Evolutionary conservation across 35 echinoderm and acorn worm genomes (phyloP).

Genomic region (Lytechinus variegatus): DNA sequence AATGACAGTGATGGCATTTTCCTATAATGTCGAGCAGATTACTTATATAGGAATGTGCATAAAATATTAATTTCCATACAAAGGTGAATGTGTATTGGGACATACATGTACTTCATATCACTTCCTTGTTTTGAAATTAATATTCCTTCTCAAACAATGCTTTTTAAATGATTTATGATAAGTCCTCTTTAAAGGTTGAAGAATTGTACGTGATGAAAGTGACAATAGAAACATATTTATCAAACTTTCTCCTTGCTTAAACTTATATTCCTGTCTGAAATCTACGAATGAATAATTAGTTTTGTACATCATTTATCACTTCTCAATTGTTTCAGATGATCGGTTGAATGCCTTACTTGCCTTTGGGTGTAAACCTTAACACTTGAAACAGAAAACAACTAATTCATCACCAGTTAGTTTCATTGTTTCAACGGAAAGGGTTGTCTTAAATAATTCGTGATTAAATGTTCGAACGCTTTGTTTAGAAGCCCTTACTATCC

Average conservation of each 20-base stretch:
- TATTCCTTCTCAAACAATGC: neutral
- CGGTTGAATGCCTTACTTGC: neutral
- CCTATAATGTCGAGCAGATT: no score
- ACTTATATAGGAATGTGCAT: no score
- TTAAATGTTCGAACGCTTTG: neutral
- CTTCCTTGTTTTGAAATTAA: neutral
- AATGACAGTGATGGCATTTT: no score
- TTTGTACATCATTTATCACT: slow-evolving; percentile 1
- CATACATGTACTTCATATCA: neutral
- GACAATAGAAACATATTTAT: neutral
- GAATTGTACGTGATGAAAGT: neutral
- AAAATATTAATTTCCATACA: neutral
- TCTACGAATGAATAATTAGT: neutral
- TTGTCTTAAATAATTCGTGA: neutral
- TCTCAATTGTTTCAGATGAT: neutral
- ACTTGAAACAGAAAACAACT: neutral
- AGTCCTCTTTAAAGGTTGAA: neutral
- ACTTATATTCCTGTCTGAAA: neutral
- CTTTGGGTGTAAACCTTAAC: neutral
- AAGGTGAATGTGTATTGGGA: neutral
- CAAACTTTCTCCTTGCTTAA: neutral
- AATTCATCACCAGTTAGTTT: neutral
- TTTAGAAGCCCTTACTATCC: neutral
- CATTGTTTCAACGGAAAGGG: neutral
- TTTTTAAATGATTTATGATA: neutral